Evolutionary conservation across 2,888 invertebrate genomes (phyloP).

Genomic region (Urechis unicinctus): DNA sequence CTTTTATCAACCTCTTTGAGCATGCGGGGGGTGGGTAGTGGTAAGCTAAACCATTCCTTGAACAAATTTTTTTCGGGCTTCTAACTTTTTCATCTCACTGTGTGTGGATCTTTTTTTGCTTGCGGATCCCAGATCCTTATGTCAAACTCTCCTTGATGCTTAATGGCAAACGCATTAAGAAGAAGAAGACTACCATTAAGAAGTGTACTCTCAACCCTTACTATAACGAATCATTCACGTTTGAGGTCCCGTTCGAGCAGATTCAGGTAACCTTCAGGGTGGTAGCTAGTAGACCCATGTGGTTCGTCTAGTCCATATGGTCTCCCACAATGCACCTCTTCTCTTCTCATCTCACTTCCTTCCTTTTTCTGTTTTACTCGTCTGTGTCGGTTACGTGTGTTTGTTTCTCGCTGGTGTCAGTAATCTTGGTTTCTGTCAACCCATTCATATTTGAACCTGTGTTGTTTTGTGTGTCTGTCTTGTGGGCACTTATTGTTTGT

Average conservation of each 20-base stretch:
- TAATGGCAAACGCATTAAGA: constrained; percentile 99
- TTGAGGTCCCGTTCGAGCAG: constrained; percentile 99
- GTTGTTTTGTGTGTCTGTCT: no score
- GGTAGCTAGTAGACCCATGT: not conserved
- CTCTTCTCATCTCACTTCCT: not conserved
- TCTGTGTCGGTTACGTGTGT: not conserved
- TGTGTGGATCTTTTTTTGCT: no score
- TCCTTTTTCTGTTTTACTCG: not conserved
- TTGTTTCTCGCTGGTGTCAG: no score
- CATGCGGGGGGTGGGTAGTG: no score
- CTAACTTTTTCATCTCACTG: no score
- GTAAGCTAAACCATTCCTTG: no score
- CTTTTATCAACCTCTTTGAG: no score
- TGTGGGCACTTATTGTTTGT: no score
- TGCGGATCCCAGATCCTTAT: constrained; percentile 99
- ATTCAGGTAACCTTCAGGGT: constrained; percentile 73
- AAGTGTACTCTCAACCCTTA: constrained; percentile 99
- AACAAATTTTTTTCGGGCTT: no score
- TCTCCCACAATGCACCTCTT: not conserved
- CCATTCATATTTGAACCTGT: no score
- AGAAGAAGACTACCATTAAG: constrained; percentile 99
- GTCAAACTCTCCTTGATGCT: constrained; percentile 99
- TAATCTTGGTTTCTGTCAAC: no score
- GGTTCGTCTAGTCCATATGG: no score
- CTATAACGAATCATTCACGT: constrained; percentile 99